These are phyloP conservation scores for Lepidothrix coronata DNA, from an alignment of 2,113 vertebrate species.

Conservation along the genomic window DNA sequence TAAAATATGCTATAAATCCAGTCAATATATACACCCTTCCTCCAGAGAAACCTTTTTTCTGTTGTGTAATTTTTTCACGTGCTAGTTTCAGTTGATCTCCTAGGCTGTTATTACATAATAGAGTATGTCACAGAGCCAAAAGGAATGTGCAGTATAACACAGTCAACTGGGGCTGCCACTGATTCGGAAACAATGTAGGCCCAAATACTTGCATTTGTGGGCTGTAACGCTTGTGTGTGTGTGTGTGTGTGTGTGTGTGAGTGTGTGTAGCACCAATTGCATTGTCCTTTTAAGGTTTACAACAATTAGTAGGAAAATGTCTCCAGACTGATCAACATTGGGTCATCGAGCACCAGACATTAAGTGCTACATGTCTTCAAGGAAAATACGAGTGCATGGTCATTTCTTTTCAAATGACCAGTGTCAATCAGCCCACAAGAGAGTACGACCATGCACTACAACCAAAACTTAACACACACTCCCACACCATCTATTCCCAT, in stretches of 20 bases:
- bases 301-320: conserved; percentile 35
- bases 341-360: conserved; percentile 49
- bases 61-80: neutral
- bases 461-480: conserved; percentile 46
- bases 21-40: conserved; percentile 7
- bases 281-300: conserved; percentile 58
- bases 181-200: conserved; percentile 2
- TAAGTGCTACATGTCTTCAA: conserved; percentile 53
- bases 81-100: conserved; percentile 54
- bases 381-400: conserved; percentile 18
- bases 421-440: neutral
- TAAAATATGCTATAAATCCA: neutral
- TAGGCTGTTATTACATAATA: conserved; percentile 13
- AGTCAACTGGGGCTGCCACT: conserved; percentile 36
- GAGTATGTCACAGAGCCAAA: conserved; percentile 14
- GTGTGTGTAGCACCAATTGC: conserved; percentile 75
- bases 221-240: neutral
- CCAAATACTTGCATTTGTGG: conserved; percentile 19
- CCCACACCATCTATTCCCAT: conserved; percentile 30
- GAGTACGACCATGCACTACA: conserved; percentile 43
- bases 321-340: conserved; percentile 11
- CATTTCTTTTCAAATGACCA: conserved; percentile 39
- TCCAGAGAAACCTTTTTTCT: neutral
- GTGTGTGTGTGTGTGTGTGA: neutral
- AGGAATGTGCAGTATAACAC: conserved; percentile 60